Percentiles rank a stretch among this genome's conserved stretches.
phyloP scores from a whole-genome alignment of 2,888 invertebrate genomes.

The Stenoptilia bipunctidactyla region DNA sequence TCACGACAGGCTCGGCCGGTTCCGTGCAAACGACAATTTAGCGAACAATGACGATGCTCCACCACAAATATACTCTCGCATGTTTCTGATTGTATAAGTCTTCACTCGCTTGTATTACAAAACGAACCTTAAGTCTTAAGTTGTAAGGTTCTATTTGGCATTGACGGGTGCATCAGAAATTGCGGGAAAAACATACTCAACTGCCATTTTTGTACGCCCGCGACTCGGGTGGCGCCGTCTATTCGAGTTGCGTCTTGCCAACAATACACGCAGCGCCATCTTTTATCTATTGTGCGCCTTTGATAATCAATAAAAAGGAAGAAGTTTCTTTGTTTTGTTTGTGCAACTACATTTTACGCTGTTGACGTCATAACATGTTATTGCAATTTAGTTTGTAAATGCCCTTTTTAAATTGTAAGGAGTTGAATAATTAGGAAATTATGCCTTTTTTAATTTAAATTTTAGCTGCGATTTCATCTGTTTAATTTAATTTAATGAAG shows the following conservation, averaged over 20 bases:
- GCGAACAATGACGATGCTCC: conserved; percentile 68
- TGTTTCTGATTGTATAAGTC: conserved; percentile 53
- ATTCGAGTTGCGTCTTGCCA: conserved; percentile 50
- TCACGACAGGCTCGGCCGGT: conserved; percentile 65
- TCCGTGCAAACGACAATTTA: conserved; percentile 69
- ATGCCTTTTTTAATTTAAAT: no score
- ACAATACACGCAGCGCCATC: conserved; percentile 64
- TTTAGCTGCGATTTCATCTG: no score
- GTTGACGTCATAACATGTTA: no score
- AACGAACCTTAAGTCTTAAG: conserved; percentile 21
- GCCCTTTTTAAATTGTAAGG: no score
- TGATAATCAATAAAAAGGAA: conserved; percentile 57
- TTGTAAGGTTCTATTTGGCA: conserved; percentile 26
- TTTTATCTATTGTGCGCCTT: conserved; percentile 60
- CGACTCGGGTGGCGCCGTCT: conserved; percentile 69
- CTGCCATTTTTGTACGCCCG: conserved; percentile 66
- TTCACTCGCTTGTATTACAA: conserved; percentile 23
- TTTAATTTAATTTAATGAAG: no score
- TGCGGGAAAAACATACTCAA: conserved; percentile 62
- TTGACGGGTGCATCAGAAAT: conserved; percentile 20
- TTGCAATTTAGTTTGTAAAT: not conserved
- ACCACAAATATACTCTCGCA: conserved; percentile 59
- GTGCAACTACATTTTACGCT: conserved; percentile 18
- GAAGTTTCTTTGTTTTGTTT: conserved; percentile 26
- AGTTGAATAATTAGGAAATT: no score